Base-by-base conservation (phyloP, 2,797 vertebrate genomes). In the Propithecus deckenii region DNA sequence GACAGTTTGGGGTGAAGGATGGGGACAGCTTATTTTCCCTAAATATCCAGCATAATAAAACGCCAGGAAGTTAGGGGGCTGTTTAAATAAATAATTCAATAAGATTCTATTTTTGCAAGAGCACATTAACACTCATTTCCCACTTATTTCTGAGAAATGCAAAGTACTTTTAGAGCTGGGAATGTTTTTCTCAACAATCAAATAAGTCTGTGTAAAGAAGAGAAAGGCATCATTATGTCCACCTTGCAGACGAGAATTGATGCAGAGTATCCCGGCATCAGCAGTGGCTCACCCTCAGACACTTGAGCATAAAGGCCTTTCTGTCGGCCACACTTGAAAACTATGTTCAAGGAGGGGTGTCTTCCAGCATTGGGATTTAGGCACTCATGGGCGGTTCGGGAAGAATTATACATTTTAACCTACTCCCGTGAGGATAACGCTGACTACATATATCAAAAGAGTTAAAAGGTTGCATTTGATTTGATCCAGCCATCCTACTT, bases 71-170 rank as follows among this genome's bases (percentile, higher is more conserved):
- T 83, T 4, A 3, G 50, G 22, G 48, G 20, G 13, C 9, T 28
- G 46, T 65, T 93, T 52, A 48, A 35, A 86, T 74, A 63, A 71
- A 91, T 57, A 92, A 81, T 74, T 83, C 72, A 92, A 59, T 46
- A 86, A 46, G 52, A 38, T 30, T 76, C 63, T 86, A 32, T 50
- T 74, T 90, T 90, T 67, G n/a, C 17, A 75, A n/a, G 7, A 80
- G n/a, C 72, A n/a, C 1, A 30, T 57, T 25, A 35, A n/a, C 18
- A 71, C 12, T 59, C n/a, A 15, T 28, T 78, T 92, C 41, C 50
- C 41, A 57, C 48, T 95, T 48, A 35, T 86, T 84, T 94, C 63
- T 65, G 75, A 85, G 83, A 55, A 35, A 46, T 25, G n/a, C 14
- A 46, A 63, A 86, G 72, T 15, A 25, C 22, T 63, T 81, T 63